Conservation (phyloP, 92 coral and sea anemone genomes). For the Bergia sp. region DNA sequence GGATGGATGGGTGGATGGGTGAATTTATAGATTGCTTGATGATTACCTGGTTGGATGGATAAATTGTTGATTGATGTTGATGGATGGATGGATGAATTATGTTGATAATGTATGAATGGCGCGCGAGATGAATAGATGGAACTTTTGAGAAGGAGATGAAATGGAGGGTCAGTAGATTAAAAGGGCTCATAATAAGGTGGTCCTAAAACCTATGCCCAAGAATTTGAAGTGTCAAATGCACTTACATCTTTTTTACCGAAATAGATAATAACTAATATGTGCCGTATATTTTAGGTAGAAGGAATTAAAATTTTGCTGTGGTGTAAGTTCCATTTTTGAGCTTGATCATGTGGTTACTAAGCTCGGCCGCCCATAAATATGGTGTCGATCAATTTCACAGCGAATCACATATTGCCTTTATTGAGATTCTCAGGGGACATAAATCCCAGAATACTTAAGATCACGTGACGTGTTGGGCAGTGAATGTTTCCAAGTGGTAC, state of each 20-base stretch:
- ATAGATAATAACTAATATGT: too few species aligned
- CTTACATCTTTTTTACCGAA: too few species aligned
- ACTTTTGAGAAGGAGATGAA: too few species aligned
- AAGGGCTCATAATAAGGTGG: too few species aligned
- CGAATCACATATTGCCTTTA: not conserved
- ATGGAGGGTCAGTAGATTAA: too few species aligned
- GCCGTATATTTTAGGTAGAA: not conserved
- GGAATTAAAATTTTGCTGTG: not conserved
- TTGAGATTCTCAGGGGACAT: not conserved
- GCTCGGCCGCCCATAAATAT: not conserved
- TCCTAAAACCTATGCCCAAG: not conserved
- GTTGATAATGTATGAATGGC: too few species aligned
- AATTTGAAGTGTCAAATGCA: not conserved
- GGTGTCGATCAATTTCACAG: not conserved
- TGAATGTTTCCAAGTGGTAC: not conserved
- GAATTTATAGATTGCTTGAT: too few species aligned
- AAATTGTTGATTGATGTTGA: not conserved
- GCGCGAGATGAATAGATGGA: too few species aligned
- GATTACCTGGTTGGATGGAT: not conserved
- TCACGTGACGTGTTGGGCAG: slow-evolving; percentile 13
- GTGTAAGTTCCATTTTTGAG: not conserved
- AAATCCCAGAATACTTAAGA: not conserved
- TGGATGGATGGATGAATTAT: not conserved
- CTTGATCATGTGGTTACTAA: not conserved
- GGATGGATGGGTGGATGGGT: not conserved